Evolutionary conservation across 2,797 vertebrate species (phyloP).

Genomic region (Coreius guichenoti): DNA sequence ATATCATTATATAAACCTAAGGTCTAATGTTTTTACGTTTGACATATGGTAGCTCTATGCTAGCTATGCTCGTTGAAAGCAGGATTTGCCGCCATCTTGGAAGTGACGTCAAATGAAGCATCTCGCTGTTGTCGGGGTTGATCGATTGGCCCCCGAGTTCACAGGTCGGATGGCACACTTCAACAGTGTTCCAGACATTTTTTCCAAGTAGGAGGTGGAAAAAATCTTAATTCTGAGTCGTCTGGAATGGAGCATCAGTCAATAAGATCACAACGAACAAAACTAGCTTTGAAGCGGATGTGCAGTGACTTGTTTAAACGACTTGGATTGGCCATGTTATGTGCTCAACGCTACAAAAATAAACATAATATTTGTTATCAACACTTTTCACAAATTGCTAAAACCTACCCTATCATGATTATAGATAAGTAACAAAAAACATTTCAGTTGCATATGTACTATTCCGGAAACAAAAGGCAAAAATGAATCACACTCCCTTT

Average conservation of each 20-base stretch:
- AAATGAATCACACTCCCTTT: background rate
- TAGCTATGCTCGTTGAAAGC: background rate
- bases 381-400: background rate
- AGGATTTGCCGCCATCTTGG: background rate
- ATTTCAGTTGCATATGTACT: background rate
- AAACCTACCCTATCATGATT: background rate
- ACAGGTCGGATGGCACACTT: background rate
- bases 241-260: background rate
- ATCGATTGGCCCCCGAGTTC: background rate
- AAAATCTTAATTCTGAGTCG: background rate
- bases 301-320: no score
- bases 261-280: background rate
- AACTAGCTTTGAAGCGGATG: no score
- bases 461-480: no score
- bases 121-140: background rate
- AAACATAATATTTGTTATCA: background rate
- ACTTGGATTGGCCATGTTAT: background rate
- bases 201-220: no score
- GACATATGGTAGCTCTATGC: no score
- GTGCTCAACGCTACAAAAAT: background rate
- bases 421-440: background rate
- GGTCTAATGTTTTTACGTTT: background rate
- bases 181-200: background rate
- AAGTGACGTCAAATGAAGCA: background rate
- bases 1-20: background rate